Conservation (phyloP, 2,888 invertebrate species). For the Tyria jacobaeae region DNA sequence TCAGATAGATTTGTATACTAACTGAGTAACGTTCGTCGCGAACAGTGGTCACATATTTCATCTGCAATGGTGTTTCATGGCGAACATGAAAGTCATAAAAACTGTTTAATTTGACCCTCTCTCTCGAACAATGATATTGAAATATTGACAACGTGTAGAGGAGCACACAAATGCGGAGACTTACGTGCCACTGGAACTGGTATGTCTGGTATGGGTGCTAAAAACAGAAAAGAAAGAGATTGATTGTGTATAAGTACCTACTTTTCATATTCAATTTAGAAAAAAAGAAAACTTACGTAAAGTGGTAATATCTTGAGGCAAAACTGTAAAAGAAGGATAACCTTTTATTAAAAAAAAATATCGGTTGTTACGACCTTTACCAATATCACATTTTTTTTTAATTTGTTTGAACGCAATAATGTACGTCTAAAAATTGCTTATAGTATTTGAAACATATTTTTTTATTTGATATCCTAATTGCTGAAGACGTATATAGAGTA, state of each 20-base stretch:
- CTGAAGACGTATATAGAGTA: too few relatives aligned
- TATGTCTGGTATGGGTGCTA: constrained; percentile 48
- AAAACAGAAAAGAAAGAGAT: constrained; percentile 31
- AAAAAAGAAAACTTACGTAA: constrained; percentile 48
- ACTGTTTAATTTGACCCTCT: constrained; percentile 11
- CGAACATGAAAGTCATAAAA: constrained; percentile 33
- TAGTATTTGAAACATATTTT: too few relatives aligned
- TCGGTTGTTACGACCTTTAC: background rate
- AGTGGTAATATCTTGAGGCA: constrained; percentile 44
- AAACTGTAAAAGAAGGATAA: constrained; percentile 35
- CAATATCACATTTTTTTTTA: too few relatives aligned
- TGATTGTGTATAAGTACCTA: background rate
- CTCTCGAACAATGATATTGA: background rate
- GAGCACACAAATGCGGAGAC: constrained; percentile 25
- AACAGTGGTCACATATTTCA: constrained; percentile 35
- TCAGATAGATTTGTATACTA: constrained; percentile 30
- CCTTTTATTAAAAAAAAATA: background rate
- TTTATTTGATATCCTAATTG: too few relatives aligned
- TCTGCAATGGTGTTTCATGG: constrained; percentile 28
- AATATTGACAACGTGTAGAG: constrained; percentile 6
- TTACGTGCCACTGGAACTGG: constrained; percentile 50
- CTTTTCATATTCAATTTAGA: background rate
- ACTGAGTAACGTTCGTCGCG: constrained; percentile 36
- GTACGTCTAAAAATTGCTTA: too few relatives aligned
- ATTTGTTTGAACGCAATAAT: too few relatives aligned